phyloP scores from a whole-genome alignment of 2,113 vertebrate genomes.

The Caranx ignobilis region DNA sequence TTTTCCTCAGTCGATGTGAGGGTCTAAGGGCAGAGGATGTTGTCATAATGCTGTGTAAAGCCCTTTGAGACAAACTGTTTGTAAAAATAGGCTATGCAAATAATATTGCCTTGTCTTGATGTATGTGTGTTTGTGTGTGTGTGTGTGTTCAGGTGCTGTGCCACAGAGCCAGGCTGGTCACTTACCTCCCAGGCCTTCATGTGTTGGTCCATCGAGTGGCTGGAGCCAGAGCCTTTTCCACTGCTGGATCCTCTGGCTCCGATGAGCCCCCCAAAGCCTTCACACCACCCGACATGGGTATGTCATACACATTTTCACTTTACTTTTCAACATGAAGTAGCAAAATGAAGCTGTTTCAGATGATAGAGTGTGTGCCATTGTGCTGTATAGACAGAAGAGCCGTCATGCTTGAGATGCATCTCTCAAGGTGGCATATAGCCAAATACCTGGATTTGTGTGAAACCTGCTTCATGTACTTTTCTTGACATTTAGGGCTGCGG shows the following conservation, averaged over 20 bases:
- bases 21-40: too few species aligned
- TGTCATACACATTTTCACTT: slow-evolving; percentile 28
- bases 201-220: slow-evolving; percentile 87
- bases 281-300: slow-evolving; percentile 87
- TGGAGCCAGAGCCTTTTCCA: slow-evolving; percentile 86
- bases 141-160: slow-evolving; percentile 87
- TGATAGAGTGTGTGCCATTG: too few species aligned
- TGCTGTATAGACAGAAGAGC: too few species aligned
- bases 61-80: too few species aligned
- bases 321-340: background rate
- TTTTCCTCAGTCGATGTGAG: too few species aligned
- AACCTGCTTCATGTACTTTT: background rate
- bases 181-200: slow-evolving; percentile 92
- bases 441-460: background rate
- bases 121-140: background rate
- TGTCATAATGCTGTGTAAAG: too few species aligned
- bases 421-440: too few species aligned
- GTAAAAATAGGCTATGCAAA: too few species aligned
- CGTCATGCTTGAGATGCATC: too few species aligned
- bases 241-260: slow-evolving; percentile 88
- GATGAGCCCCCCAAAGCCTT: slow-evolving; percentile 85
- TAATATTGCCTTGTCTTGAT: too few species aligned
- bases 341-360: background rate
- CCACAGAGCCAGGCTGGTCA: slow-evolving; percentile 90
- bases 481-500: slow-evolving; percentile 78